A percentile compares a stretch with the other conserved stretches of the same genome.
Conservation (phyloP, 2,888 invertebrate species). For the Drosophila falleni region DNA sequence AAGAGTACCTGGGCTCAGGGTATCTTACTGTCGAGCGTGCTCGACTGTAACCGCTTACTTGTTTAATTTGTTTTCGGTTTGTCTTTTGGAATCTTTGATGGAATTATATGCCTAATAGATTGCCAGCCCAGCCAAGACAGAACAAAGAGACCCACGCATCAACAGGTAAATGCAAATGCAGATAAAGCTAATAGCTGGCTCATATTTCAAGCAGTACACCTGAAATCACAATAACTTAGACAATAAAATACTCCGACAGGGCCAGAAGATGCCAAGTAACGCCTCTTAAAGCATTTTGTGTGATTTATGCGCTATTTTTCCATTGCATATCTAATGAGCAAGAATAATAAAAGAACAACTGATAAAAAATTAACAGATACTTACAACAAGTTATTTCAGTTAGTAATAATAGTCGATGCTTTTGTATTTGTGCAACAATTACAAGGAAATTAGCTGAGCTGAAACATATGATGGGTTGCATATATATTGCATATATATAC, state of each 20-base stretch:
- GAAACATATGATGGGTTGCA: slow-evolving; percentile 22
- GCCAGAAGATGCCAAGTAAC: slow-evolving; percentile 22
- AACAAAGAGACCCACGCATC: slow-evolving; percentile 31
- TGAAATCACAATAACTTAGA: slow-evolving; percentile 28
- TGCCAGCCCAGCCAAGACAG: slow-evolving; percentile 22
- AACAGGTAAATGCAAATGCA: slow-evolving; percentile 51
- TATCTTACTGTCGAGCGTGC: no score
- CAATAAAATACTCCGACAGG: slow-evolving; percentile 17
- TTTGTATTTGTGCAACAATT: slow-evolving; percentile 63
- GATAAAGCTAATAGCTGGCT: slow-evolving; percentile 57
- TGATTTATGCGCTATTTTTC: slow-evolving; percentile 66
- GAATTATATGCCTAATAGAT: slow-evolving; percentile 49
- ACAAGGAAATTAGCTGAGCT: slow-evolving; percentile 58
- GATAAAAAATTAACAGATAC: slow-evolving; percentile 16
- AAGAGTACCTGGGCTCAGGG: no score
- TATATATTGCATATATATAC: slow-evolving; percentile 2
- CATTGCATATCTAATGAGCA: slow-evolving; percentile 63
- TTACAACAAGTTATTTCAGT: slow-evolving; percentile 2
- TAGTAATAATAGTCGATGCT: slow-evolving; percentile 36
- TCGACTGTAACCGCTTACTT: no score
- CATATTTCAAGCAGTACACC: slow-evolving; percentile 54
- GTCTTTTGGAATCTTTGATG: slow-evolving; percentile 40
- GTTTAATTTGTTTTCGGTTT: slow-evolving; percentile 54
- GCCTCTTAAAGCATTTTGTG: slow-evolving; percentile 32
- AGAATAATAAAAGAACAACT: slow-evolving; percentile 26